Percentiles rank a stretch among this genome's conserved stretches.
phyloP scores from a whole-genome alignment of 2,888 invertebrate genomes.

The Volucella inflata region DNA sequence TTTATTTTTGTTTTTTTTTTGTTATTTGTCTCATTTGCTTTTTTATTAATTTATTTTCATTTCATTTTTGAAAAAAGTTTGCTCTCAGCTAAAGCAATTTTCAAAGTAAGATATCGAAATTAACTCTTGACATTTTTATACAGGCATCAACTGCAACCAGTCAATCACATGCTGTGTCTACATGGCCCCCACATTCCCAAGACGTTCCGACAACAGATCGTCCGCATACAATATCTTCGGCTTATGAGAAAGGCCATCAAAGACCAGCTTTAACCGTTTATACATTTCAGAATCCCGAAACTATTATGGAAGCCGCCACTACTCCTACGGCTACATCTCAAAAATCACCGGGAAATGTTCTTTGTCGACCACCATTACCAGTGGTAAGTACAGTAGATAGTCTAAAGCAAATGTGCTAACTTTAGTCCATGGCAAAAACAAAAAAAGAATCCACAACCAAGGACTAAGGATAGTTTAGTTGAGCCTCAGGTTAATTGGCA shows the following conservation, averaged over 20 bases:
- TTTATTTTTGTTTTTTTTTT: constrained; percentile 83
- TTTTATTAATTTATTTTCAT: constrained; percentile 53
- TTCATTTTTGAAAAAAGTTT: neutral
- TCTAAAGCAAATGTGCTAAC: neutral
- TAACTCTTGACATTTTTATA: constrained; percentile 43
- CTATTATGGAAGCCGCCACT: constrained; percentile 80
- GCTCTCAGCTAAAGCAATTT: constrained; percentile 37
- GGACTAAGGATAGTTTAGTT: neutral
- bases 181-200: constrained; percentile 84
- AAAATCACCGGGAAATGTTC: constrained; percentile 85
- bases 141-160: constrained; percentile 85
- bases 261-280: constrained; percentile 94
- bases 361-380: constrained; percentile 89
- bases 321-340: constrained; percentile 80
- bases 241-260: constrained; percentile 93
- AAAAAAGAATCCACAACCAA: neutral
- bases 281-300: constrained; percentile 92
- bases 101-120: neutral
- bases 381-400: constrained; percentile 85
- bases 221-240: constrained; percentile 97
- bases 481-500: constrained; percentile 44
- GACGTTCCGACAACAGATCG: constrained; percentile 88
- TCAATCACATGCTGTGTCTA: constrained; percentile 83
- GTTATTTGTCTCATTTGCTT: constrained; percentile 77
- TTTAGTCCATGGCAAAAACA: neutral